Evolutionary conservation across 2,797 vertebrate genomes (phyloP).

Genomic region (Columba guinea): DNA sequence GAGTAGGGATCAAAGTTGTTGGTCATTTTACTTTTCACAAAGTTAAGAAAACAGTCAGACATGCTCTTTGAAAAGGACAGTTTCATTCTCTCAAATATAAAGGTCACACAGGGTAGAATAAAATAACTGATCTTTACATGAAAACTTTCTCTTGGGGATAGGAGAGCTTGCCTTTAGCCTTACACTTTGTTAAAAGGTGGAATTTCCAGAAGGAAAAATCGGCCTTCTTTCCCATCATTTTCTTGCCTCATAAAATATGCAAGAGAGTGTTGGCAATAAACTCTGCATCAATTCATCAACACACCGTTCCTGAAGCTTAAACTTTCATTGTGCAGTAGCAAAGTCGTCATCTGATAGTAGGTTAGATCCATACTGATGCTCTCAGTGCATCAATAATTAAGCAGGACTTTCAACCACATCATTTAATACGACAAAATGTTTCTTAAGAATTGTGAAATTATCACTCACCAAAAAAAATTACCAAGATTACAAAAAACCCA

Average conservation of each 20-base stretch:
- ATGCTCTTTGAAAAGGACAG: not conserved
- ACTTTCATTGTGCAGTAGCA: not conserved
- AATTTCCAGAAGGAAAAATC: conserved; percentile 43
- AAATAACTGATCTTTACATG: not conserved
- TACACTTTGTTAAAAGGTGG: not conserved
- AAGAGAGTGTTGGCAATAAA: conserved; percentile 35
- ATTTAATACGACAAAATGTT: conserved; percentile 60
- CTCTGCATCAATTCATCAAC: conserved; percentile 4
- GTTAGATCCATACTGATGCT: conserved; percentile 31
- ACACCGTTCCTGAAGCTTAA: conserved; percentile 6
- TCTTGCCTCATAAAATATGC: conserved; percentile 58
- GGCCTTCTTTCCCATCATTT: conserved; percentile 25
- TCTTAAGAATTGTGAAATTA: conserved; percentile 57
- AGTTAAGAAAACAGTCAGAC: not conserved
- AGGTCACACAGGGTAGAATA: not conserved
- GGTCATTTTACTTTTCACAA: not conserved
- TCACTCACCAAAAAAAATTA: not conserved
- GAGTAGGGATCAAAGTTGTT: not conserved
- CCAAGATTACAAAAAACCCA: conserved; percentile 38
- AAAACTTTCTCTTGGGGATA: not conserved
- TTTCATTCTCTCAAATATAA: not conserved
- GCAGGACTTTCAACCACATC: conserved; percentile 42
- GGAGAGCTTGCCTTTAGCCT: not conserved
- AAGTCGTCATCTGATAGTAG: not conserved
- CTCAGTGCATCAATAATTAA: conserved; percentile 66